Base-by-base conservation (phyloP, 2,888 invertebrate genomes). In the Koerneria pararmatus region DNA sequence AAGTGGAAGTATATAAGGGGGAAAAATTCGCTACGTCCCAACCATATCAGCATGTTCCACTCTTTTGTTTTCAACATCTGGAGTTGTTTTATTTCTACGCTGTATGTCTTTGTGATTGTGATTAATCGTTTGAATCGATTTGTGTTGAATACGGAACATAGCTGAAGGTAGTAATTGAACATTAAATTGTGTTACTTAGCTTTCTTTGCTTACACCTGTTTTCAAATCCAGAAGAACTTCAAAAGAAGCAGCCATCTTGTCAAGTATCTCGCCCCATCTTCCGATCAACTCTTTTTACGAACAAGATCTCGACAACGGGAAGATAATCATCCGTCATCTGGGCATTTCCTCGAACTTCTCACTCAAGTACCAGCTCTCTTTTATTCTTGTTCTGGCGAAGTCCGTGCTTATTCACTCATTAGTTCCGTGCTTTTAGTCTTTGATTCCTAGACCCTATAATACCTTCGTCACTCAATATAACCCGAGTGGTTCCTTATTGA, bases 241-340 rank as follows among this genome's bases (percentile, higher is more conserved):
- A 32, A 56, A 76, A 56, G 76, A 76, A 46, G 76, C 72, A 5
- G 71, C 73, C 1, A 72, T 76, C 46, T 64, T 76, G 29, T 76
- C 76, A 3, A 70, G 73, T 69, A 73, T 69, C 31, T 76, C 76
- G 3, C 76, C 76, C 8, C 72, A 75, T 49, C 69, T 74, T 0
- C 75, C 76, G 24, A 48, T 73, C 15, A 73, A 72, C 3, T 65
- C 68, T 0, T 76, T 76, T 65, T 70, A 69, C 27, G 70, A 71
- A 59, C 37, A 35, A 27, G 63, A 63, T 32, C 63, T 63, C 6
- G 63, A 63, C 41, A 29, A 65, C 48, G 65, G 65, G 4, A 41
- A 41, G 3, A 62, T 76, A 0, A 75, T 75, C 74, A 69, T 76
- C 22, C 63, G 76, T 1, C 76, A 76, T 67, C 65, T 76, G 8